phyloP scores from a whole-genome alignment of 2,113 vertebrate genomes.

The Carlito syrichta region DNA sequence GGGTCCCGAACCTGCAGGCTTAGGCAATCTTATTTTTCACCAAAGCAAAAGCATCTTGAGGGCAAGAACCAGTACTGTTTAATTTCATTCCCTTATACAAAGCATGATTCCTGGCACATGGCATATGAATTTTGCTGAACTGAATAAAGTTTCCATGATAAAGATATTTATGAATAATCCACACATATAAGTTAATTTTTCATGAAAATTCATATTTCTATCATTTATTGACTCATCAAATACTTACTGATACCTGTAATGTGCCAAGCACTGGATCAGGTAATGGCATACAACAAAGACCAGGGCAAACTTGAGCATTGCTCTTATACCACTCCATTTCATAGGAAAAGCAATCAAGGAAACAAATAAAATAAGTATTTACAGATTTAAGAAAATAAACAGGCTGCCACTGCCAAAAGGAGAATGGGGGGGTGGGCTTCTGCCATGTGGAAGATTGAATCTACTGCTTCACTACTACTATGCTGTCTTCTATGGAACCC shows the following conservation, averaged over 20 bases:
- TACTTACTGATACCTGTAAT: neutral
- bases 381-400: neutral
- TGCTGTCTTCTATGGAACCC: neutral
- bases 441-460: neutral
- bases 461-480: neutral
- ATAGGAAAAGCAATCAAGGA: neutral
- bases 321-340: neutral
- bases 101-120: neutral
- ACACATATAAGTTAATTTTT: neutral
- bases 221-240: neutral
- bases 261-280: neutral
- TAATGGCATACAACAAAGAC: neutral
- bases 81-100: neutral
- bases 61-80: neutral
- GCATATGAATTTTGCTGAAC: neutral
- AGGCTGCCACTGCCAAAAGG: neutral
- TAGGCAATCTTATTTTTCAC: too few relatives aligned
- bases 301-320: neutral
- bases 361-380: neutral
- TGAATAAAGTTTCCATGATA: neutral
- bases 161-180: neutral
- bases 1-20: too few relatives aligned
- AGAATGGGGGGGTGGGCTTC: too few relatives aligned
- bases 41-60: neutral
- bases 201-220: neutral